Evolutionary conservation across 2,113 vertebrate species (phyloP).

Genomic region (Polyodon spathula): DNA sequence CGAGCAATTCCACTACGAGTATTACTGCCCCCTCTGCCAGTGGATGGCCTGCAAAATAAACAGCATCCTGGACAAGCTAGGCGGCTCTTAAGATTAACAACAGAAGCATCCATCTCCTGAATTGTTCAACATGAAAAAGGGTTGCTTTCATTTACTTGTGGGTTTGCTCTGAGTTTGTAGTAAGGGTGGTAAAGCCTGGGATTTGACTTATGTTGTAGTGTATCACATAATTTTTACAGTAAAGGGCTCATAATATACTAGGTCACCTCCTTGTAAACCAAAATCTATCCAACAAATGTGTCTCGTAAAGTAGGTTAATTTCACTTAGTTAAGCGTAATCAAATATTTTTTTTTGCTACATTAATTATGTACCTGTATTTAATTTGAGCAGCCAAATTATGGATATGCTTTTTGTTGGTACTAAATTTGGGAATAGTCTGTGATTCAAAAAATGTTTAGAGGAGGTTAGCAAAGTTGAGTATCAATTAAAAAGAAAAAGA

Average conservation of each 20-base stretch:
- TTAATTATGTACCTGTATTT: background rate
- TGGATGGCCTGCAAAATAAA: constrained; percentile 86
- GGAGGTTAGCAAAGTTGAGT: background rate
- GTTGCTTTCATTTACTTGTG: constrained; percentile 23
- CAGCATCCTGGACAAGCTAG: constrained; percentile 68
- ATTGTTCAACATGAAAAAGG: constrained; percentile 13
- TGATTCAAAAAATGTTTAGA: background rate
- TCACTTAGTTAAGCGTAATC: background rate
- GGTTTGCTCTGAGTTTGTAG: background rate
- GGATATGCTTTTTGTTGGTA: too few relatives aligned
- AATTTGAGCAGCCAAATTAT: too few relatives aligned
- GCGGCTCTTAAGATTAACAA: constrained; percentile 61
- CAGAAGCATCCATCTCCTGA: background rate
- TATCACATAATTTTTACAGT: background rate
- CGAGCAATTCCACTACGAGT: constrained; percentile 93
- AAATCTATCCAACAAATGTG: background rate
- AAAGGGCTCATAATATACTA: background rate
- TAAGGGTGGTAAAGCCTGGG: background rate
- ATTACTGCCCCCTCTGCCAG: constrained; percentile 90
- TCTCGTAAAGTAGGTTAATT: too few relatives aligned
- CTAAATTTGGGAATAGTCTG: too few relatives aligned
- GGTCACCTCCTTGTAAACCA: background rate
- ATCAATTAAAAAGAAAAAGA: background rate
- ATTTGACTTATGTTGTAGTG: background rate
- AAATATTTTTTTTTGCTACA: background rate